Evolutionary conservation across 35 echinoderm and acorn worm genomes (phyloP).

Genomic region (Diadema setosum): DNA sequence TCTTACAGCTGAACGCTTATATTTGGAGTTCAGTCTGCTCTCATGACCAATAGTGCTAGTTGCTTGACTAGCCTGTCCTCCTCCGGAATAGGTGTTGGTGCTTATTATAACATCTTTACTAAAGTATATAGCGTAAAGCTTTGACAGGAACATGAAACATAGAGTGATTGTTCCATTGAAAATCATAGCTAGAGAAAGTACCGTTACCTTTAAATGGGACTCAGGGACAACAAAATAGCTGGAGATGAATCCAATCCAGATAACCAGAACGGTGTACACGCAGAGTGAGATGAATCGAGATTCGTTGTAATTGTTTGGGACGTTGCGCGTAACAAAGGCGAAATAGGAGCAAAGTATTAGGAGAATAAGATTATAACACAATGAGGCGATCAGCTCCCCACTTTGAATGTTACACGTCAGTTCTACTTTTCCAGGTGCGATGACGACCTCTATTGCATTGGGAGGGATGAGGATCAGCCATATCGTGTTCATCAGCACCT

Average conservation of each 20-base stretch:
- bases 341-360: slow-evolving; percentile 15
- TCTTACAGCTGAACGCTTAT: too few relatives aligned
- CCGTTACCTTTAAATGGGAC: slow-evolving; percentile 13
- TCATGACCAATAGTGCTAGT: too few relatives aligned
- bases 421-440: slow-evolving; percentile 2
- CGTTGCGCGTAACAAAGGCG: slow-evolving; percentile 59
- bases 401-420: slow-evolving; percentile 19
- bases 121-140: slow-evolving; percentile 65
- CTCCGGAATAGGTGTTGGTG: not conserved
- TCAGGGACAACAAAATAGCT: slow-evolving; percentile 34
- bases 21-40: too few relatives aligned
- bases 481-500: slow-evolving; percentile 24
- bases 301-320: slow-evolving; percentile 77
- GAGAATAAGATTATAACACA: slow-evolving; percentile 55
- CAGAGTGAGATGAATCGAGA: slow-evolving; percentile 67
- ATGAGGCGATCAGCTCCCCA: slow-evolving; percentile 38
- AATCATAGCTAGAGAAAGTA: slow-evolving; percentile 49
- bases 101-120: not conserved
- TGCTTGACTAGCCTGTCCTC: too few relatives aligned
- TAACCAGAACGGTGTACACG: slow-evolving; percentile 65
- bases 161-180: slow-evolving; percentile 45
- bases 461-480: slow-evolving; percentile 36
- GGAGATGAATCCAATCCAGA: slow-evolving; percentile 68
- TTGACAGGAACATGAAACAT: slow-evolving; percentile 60
- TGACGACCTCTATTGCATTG: not conserved